A percentile compares a stretch with the other conserved stretches of the same genome.
phyloP scores from a whole-genome alignment of 2,888 invertebrate genomes.

The Plebejus melissa region DNA sequence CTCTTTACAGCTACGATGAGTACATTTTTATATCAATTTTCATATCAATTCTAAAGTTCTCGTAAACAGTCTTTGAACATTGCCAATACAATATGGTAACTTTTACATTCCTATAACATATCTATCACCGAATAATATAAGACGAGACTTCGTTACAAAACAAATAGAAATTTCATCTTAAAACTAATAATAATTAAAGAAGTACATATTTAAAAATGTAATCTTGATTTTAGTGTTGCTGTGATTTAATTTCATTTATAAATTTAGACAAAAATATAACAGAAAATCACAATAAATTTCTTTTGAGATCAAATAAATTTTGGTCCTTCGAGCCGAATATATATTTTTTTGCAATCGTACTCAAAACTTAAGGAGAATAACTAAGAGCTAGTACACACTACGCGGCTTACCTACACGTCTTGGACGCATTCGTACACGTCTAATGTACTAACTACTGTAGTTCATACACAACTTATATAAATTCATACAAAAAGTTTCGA shows the following conservation, averaged over 20 bases:
- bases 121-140: conserved; percentile 23
- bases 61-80: conserved; percentile 33
- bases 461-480: conserved; percentile 21
- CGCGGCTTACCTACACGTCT: conserved; percentile 50
- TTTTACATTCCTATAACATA: conserved; percentile 27
- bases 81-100: conserved; percentile 36
- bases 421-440: conserved; percentile 53
- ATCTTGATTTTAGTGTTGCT: conserved; percentile 20
- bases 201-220: conserved; percentile 18
- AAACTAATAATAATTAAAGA: conserved; percentile 24
- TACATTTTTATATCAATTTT: conserved; percentile 29
- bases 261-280: conserved; percentile 29
- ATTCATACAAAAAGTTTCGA: conserved; percentile 23
- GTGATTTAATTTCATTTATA: conserved; percentile 22
- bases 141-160: conserved; percentile 23
- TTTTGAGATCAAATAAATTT: conserved; percentile 39
- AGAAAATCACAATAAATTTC: conserved; percentile 33
- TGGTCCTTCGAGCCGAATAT: conserved; percentile 53
- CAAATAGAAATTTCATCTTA: conserved; percentile 28
- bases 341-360: conserved; percentile 34
- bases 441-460: conserved; percentile 32
- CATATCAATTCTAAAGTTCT: conserved; percentile 30
- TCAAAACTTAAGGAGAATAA: conserved; percentile 23
- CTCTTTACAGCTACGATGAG: conserved; percentile 34
- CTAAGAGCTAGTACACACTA: conserved; percentile 25